Evolutionary conservation across 2,113 vertebrate genomes (phyloP).

Genomic region (Felis chaus): DNA sequence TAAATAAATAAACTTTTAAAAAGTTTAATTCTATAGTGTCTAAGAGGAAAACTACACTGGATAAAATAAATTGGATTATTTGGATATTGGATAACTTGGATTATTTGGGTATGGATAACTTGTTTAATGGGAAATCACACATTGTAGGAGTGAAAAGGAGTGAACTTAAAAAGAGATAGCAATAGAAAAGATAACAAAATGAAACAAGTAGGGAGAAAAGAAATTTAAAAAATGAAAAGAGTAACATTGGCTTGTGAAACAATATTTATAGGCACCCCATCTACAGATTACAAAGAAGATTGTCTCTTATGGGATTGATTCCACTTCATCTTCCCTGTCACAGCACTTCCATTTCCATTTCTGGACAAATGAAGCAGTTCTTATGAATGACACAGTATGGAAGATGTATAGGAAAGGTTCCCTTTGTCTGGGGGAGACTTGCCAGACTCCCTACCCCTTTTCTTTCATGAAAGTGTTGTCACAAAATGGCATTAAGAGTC

Average conservation of each 20-base stretch:
- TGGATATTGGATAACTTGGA: not conserved
- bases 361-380: not conserved
- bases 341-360: not conserved
- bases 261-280: not conserved
- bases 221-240: not conserved
- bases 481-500: not conserved
- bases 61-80: not conserved
- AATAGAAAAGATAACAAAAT: not conserved
- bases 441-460: not conserved
- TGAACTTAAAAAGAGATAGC: not conserved
- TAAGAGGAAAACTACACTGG: not conserved
- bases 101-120: not conserved
- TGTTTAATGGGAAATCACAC: not conserved
- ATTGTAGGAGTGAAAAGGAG: not conserved
- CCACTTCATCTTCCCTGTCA: too few relatives aligned
- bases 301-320: too few relatives aligned
- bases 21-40: not conserved
- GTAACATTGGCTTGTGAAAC: not conserved
- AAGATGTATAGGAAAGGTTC: not conserved
- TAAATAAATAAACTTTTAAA: not conserved
- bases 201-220: not conserved
- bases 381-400: not conserved
- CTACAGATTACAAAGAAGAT: not conserved
- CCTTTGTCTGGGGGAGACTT: not conserved
- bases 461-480: not conserved